Evolutionary conservation across 1,140 invertebrate genomes (phyloP), one percentile per base, ranked within the genome.

Genomic region (Carposina sasakii): DNA sequence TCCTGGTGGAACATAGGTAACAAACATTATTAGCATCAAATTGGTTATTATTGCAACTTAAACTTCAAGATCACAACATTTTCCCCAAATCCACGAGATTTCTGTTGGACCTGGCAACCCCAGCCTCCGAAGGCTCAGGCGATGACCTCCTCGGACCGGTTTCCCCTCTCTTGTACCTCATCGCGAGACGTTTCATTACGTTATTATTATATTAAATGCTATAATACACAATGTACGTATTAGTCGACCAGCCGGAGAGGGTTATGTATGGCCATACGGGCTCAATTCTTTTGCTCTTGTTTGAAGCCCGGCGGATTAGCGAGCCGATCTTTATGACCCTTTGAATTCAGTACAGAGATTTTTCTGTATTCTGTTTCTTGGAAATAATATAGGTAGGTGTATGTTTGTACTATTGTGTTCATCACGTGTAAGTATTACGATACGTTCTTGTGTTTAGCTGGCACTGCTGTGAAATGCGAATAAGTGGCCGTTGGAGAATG

Each of bases 171-270:
- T 23, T 58, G 22, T 53, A 44, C 52, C 41, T 42, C 56, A 60
- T 52, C 68, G 50, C 64, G 64, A 79, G 77, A 75, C 71, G 74
- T 81, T 83, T 81, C 76, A 81, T 81, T 83, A 83, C 76, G 71
- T 81, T 81, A 83, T 83, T 81, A 81, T 81, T 76, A 83, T 81
- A 83, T 83, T 83, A 83, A 83, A 81, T 72, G 79, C 72, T 81
- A 76, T 79, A 81, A 79, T 78, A 76, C 76, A 76, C 74, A 77
- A 78, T 82, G 76, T 81, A 67, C 67, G 75, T 73, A 75, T 83
- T 81, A 82, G 74, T 75, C 72, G 51, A 44, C 51, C 42, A 66
- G 67, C 66, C 67, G 62, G 67, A 67, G 68, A 65, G 63, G 64
- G 60, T 71, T 77, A 81, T 67, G 69, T 64, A 72, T 68, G 58